Base-by-base conservation (phyloP, 2,113 vertebrate genomes). In the Lota lota region DNA sequence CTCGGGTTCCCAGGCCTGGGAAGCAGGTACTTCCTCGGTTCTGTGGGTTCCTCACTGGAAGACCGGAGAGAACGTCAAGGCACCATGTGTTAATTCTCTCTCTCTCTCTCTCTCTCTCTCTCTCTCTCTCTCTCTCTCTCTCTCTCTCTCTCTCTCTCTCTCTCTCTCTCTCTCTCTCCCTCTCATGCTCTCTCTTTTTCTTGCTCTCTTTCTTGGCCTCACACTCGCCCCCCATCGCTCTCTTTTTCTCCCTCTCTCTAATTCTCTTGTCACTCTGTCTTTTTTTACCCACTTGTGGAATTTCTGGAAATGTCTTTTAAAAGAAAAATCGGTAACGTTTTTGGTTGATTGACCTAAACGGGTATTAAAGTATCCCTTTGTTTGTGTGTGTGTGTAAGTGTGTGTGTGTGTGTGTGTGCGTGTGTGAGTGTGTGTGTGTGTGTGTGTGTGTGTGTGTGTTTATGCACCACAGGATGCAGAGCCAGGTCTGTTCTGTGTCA, bases 21-120 rank as follows among this genome's bases (percentile, higher is more conserved):
- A 85, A 88, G 69, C 87, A 89, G 88, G 90, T 90, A 88, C 40
- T 68, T 73, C 70, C 53, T 17, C 72, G 63, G 64, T 61, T 81
- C 66, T 83, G 83, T 67, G 79, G 84, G 65, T 75, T 83, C 77
- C 78, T 69, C n/a, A 67, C 78, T 64, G 60, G 63, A 67, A 69
- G 22, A 54, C 76, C 11, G 4, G 40, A 51, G 64, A 75, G 78
- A 80, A 66, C 56, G 19, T 69, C 71, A 63, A 63, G 65, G 65
- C 69, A 40, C 59, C 64, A 53, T 68, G 65, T 63, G 54, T 20
- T 14, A 47, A 51, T 24, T 61, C 57, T 72, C 70, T 61, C 62
- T 36, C 40, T 19, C 47, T 61, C 18, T 54, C 40, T 68, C n/a
- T 33, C 28, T 33, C 28, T 33, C 28, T 33, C 28, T 33, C 28